These are phyloP conservation scores for Xylophagus ater DNA, from an alignment of 2,888 invertebrate species.

Conservation along the genomic window DNA sequence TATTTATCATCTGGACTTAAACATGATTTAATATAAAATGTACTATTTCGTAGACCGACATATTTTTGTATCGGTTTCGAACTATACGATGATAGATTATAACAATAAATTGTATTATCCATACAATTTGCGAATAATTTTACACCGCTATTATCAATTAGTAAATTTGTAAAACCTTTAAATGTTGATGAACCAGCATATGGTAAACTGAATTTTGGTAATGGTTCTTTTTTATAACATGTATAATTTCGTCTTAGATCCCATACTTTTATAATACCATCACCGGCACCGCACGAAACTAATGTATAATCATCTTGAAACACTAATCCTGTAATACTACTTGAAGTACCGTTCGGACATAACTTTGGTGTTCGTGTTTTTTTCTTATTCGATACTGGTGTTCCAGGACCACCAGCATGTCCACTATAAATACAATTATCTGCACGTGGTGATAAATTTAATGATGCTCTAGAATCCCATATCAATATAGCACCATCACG, in stretches of 20 bases:
- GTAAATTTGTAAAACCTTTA: conserved; percentile 66
- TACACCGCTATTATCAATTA: conserved; percentile 56
- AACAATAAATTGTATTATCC: conserved; percentile 77
- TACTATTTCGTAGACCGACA: conserved; percentile 63
- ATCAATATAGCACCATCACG: conserved; percentile 77
- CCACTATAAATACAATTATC: conserved; percentile 56
- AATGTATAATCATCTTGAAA: conserved; percentile 72
- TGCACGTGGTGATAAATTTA: conserved; percentile 44
- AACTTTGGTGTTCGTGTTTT: conserved; percentile 37
- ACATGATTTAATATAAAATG: conserved; percentile 76
- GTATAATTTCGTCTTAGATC: conserved; percentile 74
- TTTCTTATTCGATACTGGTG: conserved; percentile 45
- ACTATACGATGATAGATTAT: conserved; percentile 61
- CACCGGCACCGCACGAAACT: conserved; percentile 76
- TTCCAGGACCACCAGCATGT: conserved; percentile 36
- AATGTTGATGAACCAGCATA: conserved; percentile 59
- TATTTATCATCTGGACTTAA: conserved; percentile 72
- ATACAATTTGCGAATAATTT: conserved; percentile 77
- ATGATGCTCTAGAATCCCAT: conserved; percentile 63
- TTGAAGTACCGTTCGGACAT: conserved; percentile 44
- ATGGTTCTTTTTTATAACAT: conserved; percentile 53
- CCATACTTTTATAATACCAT: conserved; percentile 79
- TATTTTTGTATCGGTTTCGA: conserved; percentile 53
- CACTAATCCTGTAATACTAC: conserved; percentile 70
- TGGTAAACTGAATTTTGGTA: conserved; percentile 59